phyloP scores from a whole-genome alignment of 2,888 invertebrate genomes.

The Megaustenia siamemsis region DNA sequence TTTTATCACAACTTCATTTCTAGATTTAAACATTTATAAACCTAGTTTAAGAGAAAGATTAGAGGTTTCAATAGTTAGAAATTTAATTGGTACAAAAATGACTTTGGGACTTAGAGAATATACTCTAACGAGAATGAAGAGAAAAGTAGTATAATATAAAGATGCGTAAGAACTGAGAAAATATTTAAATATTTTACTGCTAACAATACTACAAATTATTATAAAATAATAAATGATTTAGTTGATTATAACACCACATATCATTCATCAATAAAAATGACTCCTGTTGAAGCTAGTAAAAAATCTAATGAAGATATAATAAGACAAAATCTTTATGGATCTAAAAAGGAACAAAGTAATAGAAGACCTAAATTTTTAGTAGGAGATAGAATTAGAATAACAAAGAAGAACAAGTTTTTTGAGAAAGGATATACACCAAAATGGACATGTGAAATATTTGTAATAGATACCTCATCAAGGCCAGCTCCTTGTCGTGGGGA shows the following conservation, averaged over 20 bases:
- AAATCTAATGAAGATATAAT: neutral
- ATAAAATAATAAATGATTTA: slow-evolving; percentile 27
- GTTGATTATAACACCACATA: slow-evolving; percentile 24
- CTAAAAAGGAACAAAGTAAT: neutral
- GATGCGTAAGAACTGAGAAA: slow-evolving; percentile 21
- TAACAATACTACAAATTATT: slow-evolving; percentile 12
- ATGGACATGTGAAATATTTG: slow-evolving; percentile 22
- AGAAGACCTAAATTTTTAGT: neutral
- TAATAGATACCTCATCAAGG: too few species aligned
- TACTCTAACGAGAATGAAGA: slow-evolving; percentile 21
- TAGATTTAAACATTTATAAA: slow-evolving; percentile 33
- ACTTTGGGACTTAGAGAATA: neutral
- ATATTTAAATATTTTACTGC: slow-evolving; percentile 29
- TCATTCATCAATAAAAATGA: slow-evolving; percentile 14
- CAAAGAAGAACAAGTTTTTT: slow-evolving; percentile 26
- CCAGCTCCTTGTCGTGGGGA: too few species aligned
- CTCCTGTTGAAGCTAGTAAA: slow-evolving; percentile 9
- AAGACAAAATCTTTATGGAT: neutral
- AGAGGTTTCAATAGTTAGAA: neutral
- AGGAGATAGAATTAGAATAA: slow-evolving; percentile 24
- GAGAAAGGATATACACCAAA: slow-evolving; percentile 2
- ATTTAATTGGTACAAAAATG: neutral
- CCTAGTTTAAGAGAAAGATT: neutral
- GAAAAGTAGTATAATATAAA: neutral
- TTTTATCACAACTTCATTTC: neutral